Conservation (phyloP, 2,113 vertebrate species). For the Zootoca vivipara region DNA sequence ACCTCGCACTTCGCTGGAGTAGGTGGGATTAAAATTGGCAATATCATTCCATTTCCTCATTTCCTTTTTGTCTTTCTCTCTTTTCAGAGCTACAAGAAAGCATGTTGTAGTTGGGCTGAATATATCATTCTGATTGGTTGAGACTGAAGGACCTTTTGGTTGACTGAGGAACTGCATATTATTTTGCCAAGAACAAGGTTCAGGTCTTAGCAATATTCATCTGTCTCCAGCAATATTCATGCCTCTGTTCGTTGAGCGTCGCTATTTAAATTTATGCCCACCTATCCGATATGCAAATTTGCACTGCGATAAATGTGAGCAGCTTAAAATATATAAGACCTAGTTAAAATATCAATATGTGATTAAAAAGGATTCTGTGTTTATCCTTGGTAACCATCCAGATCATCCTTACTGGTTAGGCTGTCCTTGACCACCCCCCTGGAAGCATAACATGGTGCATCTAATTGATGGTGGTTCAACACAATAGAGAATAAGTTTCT, state of each 20-base stretch:
- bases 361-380: background rate
- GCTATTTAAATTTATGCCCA: background rate
- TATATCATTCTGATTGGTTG: background rate
- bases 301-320: background rate
- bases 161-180: background rate
- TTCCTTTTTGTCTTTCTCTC: background rate
- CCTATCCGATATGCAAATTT: background rate
- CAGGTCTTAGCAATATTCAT: background rate
- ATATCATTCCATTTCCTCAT: background rate
- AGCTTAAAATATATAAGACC: background rate
- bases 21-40: constrained; percentile 16
- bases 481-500: background rate
- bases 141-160: background rate
- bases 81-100: background rate
- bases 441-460: background rate
- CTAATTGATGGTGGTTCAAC: background rate
- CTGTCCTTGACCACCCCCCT: background rate
- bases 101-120: background rate
- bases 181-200: background rate
- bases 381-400: background rate
- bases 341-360: background rate
- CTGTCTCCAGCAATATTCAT: background rate
- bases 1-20: constrained; percentile 35
- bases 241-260: background rate
- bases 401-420: background rate